Evolutionary conservation across 92 coral and sea anemone genomes (phyloP).

Genomic region (Micromussa lordhowensis): DNA sequence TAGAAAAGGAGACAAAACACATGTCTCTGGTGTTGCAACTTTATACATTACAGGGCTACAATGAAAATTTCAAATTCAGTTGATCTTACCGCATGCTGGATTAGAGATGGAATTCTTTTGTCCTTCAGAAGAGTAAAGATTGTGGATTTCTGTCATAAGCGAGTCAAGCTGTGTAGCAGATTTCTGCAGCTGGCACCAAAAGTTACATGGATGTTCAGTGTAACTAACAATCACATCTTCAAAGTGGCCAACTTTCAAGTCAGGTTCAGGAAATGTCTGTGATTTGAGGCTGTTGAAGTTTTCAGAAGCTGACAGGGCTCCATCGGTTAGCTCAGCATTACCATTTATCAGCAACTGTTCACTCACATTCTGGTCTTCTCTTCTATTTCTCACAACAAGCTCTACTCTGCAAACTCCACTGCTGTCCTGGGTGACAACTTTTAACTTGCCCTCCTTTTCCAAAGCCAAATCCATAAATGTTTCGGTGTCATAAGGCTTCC

Average conservation of each 20-base stretch:
- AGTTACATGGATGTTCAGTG: slow-evolving; percentile 79
- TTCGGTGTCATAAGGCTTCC: slow-evolving; percentile 66
- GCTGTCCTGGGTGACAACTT: slow-evolving; percentile 73
- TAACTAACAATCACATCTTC: slow-evolving; percentile 88
- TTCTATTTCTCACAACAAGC: slow-evolving; percentile 61
- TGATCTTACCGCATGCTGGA: slow-evolving; percentile 73
- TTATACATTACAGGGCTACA: neutral
- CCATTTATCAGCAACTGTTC: slow-evolving; percentile 77
- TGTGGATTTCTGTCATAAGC: slow-evolving; percentile 75
- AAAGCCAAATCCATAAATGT: slow-evolving; percentile 78
- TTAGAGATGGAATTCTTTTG: slow-evolving; percentile 44
- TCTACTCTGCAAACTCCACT: slow-evolving; percentile 77
- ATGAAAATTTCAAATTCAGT: neutral
- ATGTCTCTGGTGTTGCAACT: neutral
- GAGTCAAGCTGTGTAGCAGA: slow-evolving; percentile 73
- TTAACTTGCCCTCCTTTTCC: slow-evolving; percentile 79
- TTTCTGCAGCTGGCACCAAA: slow-evolving; percentile 92
- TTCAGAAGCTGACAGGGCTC: slow-evolving; percentile 66
- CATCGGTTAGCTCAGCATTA: slow-evolving; percentile 74
- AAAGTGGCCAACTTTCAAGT: slow-evolving; percentile 74
- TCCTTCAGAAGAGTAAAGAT: slow-evolving; percentile 62
- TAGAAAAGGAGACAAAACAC: neutral
- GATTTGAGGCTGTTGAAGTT: slow-evolving; percentile 67
- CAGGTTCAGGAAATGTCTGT: slow-evolving; percentile 61
- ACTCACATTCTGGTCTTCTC: slow-evolving; percentile 76